Evolutionary conservation across 2,888 invertebrate species (phyloP).

Genomic region (Isotomurus palustris): DNA sequence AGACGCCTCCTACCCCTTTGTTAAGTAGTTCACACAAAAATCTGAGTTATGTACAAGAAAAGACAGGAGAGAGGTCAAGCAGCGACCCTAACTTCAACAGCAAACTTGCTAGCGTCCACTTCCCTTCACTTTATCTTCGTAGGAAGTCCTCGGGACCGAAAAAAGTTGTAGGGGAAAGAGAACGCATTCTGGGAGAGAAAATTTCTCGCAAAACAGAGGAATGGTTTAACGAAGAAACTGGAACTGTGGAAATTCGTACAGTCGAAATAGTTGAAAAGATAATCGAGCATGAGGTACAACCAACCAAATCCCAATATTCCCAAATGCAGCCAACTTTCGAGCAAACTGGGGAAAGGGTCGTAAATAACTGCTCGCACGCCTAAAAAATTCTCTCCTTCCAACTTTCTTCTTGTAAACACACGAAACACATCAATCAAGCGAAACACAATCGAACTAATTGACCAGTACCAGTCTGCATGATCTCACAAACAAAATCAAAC

Average conservation of each 20-base stretch:
- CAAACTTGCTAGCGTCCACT: constrained; percentile 60
- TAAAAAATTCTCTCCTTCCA: too few relatives aligned
- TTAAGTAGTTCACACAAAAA: too few relatives aligned
- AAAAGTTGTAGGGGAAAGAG: constrained; percentile 75
- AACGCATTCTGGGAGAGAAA: constrained; percentile 83
- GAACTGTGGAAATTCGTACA: constrained; percentile 80
- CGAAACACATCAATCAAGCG: too few relatives aligned
- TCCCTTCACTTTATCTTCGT: constrained; percentile 81
- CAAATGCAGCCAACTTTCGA: too few relatives aligned
- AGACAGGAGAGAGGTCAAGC: too few relatives aligned
- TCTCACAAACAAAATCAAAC: too few relatives aligned
- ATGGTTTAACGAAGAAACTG: constrained; percentile 77
- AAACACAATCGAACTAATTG: too few relatives aligned
- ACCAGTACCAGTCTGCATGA: too few relatives aligned
- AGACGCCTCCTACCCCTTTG: too few relatives aligned
- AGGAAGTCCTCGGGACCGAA: constrained; percentile 72
- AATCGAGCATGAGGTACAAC: constrained; percentile 95
- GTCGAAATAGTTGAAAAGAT: constrained; percentile 92
- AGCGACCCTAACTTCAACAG: background rate
- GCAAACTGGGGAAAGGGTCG: background rate
- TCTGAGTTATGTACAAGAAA: too few relatives aligned
- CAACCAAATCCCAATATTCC: background rate
- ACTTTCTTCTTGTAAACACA: too few relatives aligned
- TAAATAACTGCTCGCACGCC: constrained; percentile 3
- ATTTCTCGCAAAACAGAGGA: constrained; percentile 81